phyloP scores from a whole-genome alignment of 2,888 invertebrate species.

The Cantharis flavilabris region DNA sequence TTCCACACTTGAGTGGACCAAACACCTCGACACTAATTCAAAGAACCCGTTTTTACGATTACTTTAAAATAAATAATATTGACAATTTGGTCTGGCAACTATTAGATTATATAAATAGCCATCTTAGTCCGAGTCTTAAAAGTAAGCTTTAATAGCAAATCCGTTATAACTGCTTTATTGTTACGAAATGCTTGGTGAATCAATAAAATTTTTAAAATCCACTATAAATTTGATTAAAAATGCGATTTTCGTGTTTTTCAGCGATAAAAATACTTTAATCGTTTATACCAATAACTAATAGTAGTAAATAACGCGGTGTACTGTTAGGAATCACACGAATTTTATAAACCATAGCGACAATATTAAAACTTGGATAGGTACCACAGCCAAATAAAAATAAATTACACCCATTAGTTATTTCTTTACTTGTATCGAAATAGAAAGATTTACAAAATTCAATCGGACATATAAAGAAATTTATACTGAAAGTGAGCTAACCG shows the following conservation, averaged over 20 bases:
- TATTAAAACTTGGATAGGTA: neutral
- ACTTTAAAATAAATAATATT: conserved; percentile 30
- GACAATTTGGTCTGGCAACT: conserved; percentile 15
- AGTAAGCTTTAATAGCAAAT: neutral
- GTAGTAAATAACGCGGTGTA: neutral
- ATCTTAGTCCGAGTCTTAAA: neutral
- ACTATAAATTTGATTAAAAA: neutral
- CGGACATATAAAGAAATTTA: neutral
- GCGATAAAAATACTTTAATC: neutral
- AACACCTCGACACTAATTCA: conserved; percentile 30
- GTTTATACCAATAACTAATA: neutral
- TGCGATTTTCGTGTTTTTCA: conserved; percentile 1
- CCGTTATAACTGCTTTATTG: conserved; percentile 4
- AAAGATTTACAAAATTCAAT: neutral
- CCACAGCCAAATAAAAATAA: neutral
- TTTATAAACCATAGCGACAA: neutral
- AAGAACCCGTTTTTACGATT: conserved; percentile 31
- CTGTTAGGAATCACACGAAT: neutral
- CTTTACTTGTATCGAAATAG: neutral
- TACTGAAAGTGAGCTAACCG: neutral
- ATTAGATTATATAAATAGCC: neutral
- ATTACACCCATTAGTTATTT: neutral
- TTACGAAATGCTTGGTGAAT: neutral
- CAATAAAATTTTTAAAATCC: neutral
- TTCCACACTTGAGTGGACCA: conserved; percentile 31